Percentiles rank a stretch among this genome's conserved stretches.
Conservation (phyloP, 64 coral and sea anemone genomes). For the Actinia tenebrosa region DNA sequence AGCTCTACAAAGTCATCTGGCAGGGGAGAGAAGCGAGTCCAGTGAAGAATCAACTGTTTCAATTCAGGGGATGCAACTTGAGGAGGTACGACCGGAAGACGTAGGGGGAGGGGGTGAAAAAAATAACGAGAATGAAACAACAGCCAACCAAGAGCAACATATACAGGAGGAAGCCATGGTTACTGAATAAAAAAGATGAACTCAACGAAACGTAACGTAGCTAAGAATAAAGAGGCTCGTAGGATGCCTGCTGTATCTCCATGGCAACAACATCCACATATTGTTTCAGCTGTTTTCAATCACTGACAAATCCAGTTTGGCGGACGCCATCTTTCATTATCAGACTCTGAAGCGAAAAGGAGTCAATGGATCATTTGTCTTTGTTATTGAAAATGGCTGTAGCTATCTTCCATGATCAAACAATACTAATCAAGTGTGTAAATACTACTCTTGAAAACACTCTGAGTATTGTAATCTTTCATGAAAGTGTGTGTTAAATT, state of each 20-base stretch:
- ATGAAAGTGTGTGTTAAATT: too few relatives aligned
- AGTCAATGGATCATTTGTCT: too few relatives aligned
- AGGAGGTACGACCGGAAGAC: background rate
- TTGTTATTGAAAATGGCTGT: too few relatives aligned
- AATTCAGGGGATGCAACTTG: constrained; percentile 21
- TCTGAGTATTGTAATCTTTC: too few relatives aligned
- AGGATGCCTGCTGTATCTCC: background rate
- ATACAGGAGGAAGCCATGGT: constrained; percentile 34
- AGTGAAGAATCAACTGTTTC: background rate
- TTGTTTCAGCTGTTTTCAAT: too few relatives aligned
- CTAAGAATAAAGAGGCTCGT: background rate
- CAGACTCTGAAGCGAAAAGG: too few relatives aligned
- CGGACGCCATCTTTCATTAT: too few relatives aligned
- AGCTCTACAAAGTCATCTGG: constrained; percentile 10
- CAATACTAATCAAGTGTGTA: too few relatives aligned
- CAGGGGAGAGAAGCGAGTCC: background rate
- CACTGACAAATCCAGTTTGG: too few relatives aligned
- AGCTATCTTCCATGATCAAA: too few relatives aligned
- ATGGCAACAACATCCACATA: too few relatives aligned
- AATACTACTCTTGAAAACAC: too few relatives aligned
- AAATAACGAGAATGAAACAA: background rate
- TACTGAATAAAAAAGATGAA: constrained; percentile 18
- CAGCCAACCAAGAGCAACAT: constrained; percentile 13
- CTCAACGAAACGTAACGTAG: background rate
- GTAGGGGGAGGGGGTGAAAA: background rate